These are phyloP conservation scores for Orbicella faveolata DNA, from an alignment of 64 coral and sea anemone genomes.

Conservation along the genomic window DNA sequence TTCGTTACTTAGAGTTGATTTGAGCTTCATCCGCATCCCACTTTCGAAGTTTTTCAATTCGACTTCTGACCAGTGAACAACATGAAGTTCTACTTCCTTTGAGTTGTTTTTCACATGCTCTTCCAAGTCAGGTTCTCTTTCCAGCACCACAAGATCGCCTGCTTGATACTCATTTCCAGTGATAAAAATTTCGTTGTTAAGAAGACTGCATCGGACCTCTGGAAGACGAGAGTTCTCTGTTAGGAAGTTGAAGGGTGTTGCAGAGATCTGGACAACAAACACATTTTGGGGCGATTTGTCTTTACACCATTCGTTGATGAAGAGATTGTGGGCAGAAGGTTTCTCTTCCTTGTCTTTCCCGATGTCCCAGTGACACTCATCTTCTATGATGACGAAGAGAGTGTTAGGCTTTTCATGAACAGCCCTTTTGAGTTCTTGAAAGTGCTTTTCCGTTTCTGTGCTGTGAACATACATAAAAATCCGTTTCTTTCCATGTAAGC, in stretches of 20 bases:
- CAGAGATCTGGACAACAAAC: conserved; percentile 48
- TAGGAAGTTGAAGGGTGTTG: conserved; percentile 54
- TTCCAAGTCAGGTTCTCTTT: background rate
- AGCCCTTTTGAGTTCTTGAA: conserved; percentile 27
- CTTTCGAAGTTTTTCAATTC: conserved; percentile 50
- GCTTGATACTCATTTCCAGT: background rate
- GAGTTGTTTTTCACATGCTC: background rate
- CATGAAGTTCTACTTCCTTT: conserved; percentile 28
- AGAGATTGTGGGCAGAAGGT: conserved; percentile 57
- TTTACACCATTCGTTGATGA: conserved; percentile 19
- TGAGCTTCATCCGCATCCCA: conserved; percentile 48
- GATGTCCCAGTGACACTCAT: conserved; percentile 76
- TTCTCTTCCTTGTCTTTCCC: conserved; percentile 53
- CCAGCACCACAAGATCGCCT: background rate
- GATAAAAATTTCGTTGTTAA: background rate
- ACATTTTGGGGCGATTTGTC: conserved; percentile 35
- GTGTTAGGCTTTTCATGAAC: conserved; percentile 49
- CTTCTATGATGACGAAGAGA: conserved; percentile 59
- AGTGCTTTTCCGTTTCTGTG: conserved; percentile 40
- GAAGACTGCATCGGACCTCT: background rate
- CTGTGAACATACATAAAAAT: conserved; percentile 76
- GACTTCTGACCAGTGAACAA: conserved; percentile 54
- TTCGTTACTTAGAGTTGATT: conserved; percentile 4
- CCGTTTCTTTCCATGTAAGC: conserved; percentile 8
- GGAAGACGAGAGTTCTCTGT: conserved; percentile 58